These are phyloP conservation scores for Cyprinus carpio DNA, from an alignment of 2,113 vertebrate genomes.

Conservation along the genomic window DNA sequence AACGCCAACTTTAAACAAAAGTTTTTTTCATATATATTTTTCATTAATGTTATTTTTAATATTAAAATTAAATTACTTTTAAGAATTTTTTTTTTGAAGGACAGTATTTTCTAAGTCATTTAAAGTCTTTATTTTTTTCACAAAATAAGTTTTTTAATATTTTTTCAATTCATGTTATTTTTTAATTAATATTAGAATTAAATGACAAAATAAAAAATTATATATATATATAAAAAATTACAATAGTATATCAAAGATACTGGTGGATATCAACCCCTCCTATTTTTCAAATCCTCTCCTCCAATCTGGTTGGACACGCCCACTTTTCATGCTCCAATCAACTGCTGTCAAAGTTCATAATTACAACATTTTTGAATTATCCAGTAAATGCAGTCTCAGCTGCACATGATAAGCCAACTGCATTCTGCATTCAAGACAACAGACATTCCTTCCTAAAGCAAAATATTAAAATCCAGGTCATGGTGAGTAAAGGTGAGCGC, in stretches of 20 bases:
- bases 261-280: not conserved
- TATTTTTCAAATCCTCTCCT: not conserved
- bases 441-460: not conserved
- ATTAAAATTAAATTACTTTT: no score
- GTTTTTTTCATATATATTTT: no score
- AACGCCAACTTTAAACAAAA: no score
- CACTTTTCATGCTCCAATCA: not conserved
- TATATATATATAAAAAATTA: not conserved
- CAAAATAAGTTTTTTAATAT: no score
- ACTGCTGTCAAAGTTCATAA: not conserved
- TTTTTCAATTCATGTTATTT: no score
- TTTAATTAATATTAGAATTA: no score
- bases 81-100: no score
- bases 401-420: not conserved
- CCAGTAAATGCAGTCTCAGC: not conserved
- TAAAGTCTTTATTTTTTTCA: no score
- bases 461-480: not conserved
- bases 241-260: no score
- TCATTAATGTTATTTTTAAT: no score
- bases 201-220: no score
- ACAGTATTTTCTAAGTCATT: no score
- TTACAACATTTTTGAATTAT: not conserved
- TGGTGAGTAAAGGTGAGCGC: constrained; percentile 2
- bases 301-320: not conserved
- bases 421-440: not conserved